Evolutionary conservation across 2,113 vertebrate species (phyloP).

Genomic region (Phaethon lepturus): DNA sequence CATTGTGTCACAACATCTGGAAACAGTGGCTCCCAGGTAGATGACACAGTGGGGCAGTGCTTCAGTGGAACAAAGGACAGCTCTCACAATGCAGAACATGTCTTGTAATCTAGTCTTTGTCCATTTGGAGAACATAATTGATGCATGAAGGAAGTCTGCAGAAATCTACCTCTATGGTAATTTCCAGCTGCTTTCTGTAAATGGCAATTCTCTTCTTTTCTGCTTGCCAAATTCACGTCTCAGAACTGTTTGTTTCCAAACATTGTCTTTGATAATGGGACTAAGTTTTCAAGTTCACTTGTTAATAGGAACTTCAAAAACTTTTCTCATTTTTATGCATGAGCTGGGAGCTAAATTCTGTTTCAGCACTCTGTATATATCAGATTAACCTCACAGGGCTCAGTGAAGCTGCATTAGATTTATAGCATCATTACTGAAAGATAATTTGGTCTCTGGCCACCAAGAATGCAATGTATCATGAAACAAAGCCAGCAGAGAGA

Average conservation of each 20-base stretch:
- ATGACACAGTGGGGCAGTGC: accelerated
- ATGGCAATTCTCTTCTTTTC: neutral
- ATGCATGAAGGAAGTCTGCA: neutral
- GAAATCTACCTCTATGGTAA: neutral
- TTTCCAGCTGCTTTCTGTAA: neutral
- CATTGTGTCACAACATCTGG: neutral
- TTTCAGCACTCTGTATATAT: neutral
- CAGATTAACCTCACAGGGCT: neutral
- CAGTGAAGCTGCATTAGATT: neutral
- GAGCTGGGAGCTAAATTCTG: neutral
- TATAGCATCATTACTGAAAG: neutral
- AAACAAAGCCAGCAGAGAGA: neutral
- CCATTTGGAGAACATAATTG: neutral
- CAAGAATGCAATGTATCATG: neutral
- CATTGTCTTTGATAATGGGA: neutral
- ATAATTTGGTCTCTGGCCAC: neutral
- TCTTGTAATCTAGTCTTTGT: neutral
- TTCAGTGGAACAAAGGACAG: neutral
- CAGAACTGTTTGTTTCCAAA: neutral
- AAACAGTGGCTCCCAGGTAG: neutral
- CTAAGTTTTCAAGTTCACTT: neutral
- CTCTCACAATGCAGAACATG: neutral
- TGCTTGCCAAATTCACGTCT: neutral
- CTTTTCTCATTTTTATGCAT: neutral
- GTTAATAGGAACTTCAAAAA: neutral